Evolutionary conservation across 2,113 vertebrate genomes (phyloP).

Genomic region (Orycteropus afer): DNA sequence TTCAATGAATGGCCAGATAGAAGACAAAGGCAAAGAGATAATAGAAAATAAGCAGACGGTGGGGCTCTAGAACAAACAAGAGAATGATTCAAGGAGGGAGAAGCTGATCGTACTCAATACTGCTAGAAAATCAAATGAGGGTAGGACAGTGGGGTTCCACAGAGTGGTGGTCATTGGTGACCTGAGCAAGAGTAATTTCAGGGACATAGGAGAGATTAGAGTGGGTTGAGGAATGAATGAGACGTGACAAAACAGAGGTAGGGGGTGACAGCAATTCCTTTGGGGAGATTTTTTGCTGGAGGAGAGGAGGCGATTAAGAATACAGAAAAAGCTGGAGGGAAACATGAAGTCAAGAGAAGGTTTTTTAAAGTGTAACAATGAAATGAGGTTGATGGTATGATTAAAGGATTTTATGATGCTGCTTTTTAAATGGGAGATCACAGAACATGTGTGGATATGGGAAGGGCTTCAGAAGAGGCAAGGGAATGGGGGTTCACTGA

Average conservation of each 20-base stretch:
- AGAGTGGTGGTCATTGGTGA: neutral
- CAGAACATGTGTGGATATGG: neutral
- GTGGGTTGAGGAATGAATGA: neutral
- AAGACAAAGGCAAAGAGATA: slow-evolving; percentile 11
- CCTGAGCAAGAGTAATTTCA: neutral
- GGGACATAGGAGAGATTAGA: neutral
- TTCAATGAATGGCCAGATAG: neutral
- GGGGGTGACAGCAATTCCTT: neutral
- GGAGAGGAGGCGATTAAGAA: neutral
- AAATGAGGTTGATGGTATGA: neutral
- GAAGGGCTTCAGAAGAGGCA: slow-evolving; percentile 7
- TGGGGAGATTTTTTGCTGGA: neutral
- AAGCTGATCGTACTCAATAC: neutral
- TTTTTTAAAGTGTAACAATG: neutral
- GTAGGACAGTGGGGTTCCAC: neutral
- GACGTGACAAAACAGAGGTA: neutral
- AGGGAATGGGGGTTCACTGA: neutral
- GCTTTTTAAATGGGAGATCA: neutral
- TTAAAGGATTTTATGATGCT: neutral
- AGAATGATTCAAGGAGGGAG: neutral
- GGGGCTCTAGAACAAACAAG: neutral
- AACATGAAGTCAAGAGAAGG: neutral
- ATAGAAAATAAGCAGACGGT: neutral
- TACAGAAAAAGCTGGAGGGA: neutral
- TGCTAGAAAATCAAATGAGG: neutral